A percentile compares a stretch with the other conserved stretches of the same genome.
Conservation (phyloP, 2,113 vertebrate species). For the Vimba vimba region DNA sequence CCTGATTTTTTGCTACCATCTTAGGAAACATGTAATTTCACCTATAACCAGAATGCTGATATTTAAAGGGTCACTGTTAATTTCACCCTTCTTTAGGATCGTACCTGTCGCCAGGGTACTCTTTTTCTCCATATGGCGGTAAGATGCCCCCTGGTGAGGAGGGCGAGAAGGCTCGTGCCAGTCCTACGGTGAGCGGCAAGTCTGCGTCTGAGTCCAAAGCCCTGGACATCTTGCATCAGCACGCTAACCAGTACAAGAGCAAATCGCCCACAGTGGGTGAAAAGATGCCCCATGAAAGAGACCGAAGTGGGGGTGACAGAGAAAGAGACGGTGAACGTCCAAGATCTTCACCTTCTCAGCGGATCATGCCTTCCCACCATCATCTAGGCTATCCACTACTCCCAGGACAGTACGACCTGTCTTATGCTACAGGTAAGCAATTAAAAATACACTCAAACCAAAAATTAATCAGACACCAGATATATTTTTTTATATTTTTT, state of each 20-base stretch:
- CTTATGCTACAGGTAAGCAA: constrained; percentile 90
- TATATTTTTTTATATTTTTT: no score
- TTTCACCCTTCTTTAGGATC: constrained; percentile 78
- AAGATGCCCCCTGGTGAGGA: constrained; percentile 90
- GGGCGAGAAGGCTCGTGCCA: constrained; percentile 90
- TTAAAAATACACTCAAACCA: not conserved
- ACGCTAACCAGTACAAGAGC: constrained; percentile 99
- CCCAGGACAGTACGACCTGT: constrained; percentile 93
- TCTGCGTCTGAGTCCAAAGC: constrained; percentile 93
- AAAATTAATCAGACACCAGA: no score
- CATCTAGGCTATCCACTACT: constrained; percentile 94
- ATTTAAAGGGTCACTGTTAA: not conserved
- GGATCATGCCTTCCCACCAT: constrained; percentile 95
- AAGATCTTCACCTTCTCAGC: constrained; percentile 94
- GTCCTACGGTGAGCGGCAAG: constrained; percentile 91
- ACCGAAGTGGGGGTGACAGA: constrained; percentile 80
- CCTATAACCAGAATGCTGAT: not conserved
- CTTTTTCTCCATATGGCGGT: constrained; percentile 92
- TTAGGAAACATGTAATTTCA: not conserved
- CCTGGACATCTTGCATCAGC: constrained; percentile 96
- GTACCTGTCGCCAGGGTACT: constrained; percentile 93
- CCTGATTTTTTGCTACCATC: no score
- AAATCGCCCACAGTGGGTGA: constrained; percentile 94
- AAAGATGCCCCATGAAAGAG: constrained; percentile 87
- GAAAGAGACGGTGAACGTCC: constrained; percentile 74